phyloP scores from a whole-genome alignment of 2,888 invertebrate genomes.

The Acanthococcus lagerstroemiae region DNA sequence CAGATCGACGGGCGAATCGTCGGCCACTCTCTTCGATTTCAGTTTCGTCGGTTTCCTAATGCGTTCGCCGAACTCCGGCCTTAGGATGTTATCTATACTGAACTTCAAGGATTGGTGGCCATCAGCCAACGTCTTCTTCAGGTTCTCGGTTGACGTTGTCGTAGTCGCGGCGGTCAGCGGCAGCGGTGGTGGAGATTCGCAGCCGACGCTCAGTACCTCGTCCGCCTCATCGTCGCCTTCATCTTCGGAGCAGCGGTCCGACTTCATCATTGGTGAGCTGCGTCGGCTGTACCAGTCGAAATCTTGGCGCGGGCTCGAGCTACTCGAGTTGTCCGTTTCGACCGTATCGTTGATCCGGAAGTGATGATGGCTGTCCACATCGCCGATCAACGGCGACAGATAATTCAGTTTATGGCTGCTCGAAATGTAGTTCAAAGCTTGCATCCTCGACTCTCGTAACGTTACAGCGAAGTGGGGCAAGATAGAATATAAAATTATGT shows the following conservation, averaged over 20 bases:
- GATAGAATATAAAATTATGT: not conserved
- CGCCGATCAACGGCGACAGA: slow-evolving; percentile 11
- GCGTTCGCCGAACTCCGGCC: slow-evolving; percentile 67
- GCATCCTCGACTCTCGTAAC: slow-evolving; percentile 3
- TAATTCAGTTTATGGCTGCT: too few relatives aligned
- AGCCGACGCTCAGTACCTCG: slow-evolving; percentile 71
- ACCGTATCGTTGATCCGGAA: slow-evolving; percentile 4
- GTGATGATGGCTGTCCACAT: too few relatives aligned
- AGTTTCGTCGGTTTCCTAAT: slow-evolving; percentile 40
- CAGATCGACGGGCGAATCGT: slow-evolving; percentile 27
- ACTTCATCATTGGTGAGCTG: slow-evolving; percentile 5
- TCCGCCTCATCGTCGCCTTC: slow-evolving; percentile 46
- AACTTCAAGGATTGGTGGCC: slow-evolving; percentile 51
- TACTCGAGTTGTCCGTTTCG: slow-evolving; percentile 17
- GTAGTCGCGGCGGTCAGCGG: slow-evolving; percentile 38
- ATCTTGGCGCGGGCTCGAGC: slow-evolving; percentile 14
- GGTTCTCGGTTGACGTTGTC: slow-evolving; percentile 38
- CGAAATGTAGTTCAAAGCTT: slow-evolving; percentile 11
- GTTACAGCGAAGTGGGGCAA: not conserved
- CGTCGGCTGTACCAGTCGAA: slow-evolving; percentile 8
- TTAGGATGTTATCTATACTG: slow-evolving; percentile 75
- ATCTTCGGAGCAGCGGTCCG: not conserved
- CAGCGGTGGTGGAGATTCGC: slow-evolving; percentile 53
- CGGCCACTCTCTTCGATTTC: not conserved
- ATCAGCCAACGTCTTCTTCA: slow-evolving; percentile 34